Evolutionary conservation across 2,797 vertebrate genomes (phyloP).

Genomic region (Helostoma temminkii): DNA sequence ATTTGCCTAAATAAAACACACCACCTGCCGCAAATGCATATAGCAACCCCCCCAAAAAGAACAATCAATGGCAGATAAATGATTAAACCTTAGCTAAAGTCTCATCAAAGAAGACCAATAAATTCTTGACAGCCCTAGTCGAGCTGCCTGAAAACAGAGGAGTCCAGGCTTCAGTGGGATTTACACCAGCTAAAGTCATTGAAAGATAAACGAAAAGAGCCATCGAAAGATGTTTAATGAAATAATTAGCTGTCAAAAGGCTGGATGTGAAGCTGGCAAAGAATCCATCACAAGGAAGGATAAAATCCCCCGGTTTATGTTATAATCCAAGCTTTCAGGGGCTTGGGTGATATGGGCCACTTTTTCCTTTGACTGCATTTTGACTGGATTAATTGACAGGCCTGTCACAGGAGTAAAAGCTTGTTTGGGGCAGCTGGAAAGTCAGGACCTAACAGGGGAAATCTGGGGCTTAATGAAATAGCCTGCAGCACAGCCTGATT

Average conservation of each 20-base stretch:
- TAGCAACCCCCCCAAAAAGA: not conserved
- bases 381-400: constrained; percentile 71
- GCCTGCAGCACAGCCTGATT: constrained; percentile 29
- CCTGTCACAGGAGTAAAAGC: constrained; percentile 61
- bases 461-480: constrained; percentile 58
- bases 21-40: constrained; percentile 3
- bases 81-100: constrained; percentile 51
- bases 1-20: constrained; percentile 4
- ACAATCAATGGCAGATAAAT: constrained; percentile 44
- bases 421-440: constrained; percentile 60
- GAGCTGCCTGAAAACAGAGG: constrained; percentile 44
- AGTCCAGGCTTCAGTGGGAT: constrained; percentile 45
- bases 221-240: constrained; percentile 71
- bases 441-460: constrained; percentile 55
- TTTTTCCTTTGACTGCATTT: constrained; percentile 57
- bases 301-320: constrained; percentile 73
- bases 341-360: constrained; percentile 57
- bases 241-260: constrained; percentile 82
- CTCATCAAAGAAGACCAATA: constrained; percentile 41
- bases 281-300: constrained; percentile 71
- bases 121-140: constrained; percentile 38
- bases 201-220: constrained; percentile 69
- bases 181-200: constrained; percentile 60
- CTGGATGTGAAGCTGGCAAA: constrained; percentile 56
- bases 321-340: constrained; percentile 71